A percentile compares a stretch with the other conserved stretches of the same genome.
Conservation (phyloP, 1,140 invertebrate species). For the Drosophila auraria region DNA sequence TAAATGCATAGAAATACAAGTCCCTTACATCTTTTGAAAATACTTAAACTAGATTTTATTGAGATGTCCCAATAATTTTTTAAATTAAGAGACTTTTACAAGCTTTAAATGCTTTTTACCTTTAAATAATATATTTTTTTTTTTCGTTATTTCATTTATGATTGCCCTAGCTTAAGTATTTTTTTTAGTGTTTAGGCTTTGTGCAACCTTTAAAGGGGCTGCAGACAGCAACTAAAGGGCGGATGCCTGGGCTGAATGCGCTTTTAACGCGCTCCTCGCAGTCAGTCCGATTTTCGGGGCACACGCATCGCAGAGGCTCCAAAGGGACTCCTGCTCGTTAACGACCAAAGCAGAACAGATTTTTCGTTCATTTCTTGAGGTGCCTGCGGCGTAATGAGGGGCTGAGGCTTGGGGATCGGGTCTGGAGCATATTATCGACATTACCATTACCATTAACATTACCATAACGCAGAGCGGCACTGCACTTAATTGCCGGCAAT, state of each 20-base stretch:
- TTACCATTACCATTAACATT: constrained; percentile 53
- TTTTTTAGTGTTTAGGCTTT: neutral
- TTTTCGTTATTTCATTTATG: no score
- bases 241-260: constrained; percentile 9
- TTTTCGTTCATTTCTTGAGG: constrained; percentile 30
- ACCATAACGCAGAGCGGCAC: constrained; percentile 50
- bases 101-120: no score
- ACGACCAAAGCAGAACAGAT: constrained; percentile 71
- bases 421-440: constrained; percentile 33
- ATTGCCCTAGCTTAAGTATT: neutral
- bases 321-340: constrained; percentile 45
- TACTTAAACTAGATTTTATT: no score
- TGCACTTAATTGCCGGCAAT: constrained; percentile 39
- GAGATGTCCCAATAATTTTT: no score
- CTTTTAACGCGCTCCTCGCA: constrained; percentile 33
- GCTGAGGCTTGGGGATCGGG: neutral
- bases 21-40: no score
- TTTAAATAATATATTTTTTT: no score
- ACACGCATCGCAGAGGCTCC: constrained; percentile 45
- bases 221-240: neutral
- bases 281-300: constrained; percentile 46
- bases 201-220: neutral
- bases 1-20: no score
- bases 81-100: no score
- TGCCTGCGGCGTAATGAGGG: constrained; percentile 33